These are phyloP conservation scores for Zaprionus taronus DNA, from an alignment of 1,140 invertebrate species.

Conservation along the genomic window DNA sequence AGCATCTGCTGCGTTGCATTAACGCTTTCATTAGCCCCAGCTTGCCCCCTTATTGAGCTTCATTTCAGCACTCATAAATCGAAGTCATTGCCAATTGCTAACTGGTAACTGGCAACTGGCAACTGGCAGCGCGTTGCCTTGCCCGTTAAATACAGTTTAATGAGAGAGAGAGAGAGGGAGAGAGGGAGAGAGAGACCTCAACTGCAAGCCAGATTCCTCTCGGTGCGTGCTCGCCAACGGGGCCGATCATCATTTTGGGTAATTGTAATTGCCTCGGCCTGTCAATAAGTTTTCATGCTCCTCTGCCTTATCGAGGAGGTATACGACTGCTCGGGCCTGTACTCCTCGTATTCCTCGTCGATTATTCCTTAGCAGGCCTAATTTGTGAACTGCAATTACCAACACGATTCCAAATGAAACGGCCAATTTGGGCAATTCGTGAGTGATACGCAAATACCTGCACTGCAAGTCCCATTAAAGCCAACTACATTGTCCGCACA, in stretches of 20 bases:
- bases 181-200: slow-evolving; percentile 11
- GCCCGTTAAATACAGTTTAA: slow-evolving; percentile 75
- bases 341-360: slow-evolving; percentile 26
- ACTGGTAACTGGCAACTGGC: slow-evolving; percentile 11
- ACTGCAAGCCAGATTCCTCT: slow-evolving; percentile 10
- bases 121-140: slow-evolving; percentile 45
- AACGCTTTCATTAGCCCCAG: slow-evolving; percentile 79
- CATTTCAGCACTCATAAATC: slow-evolving; percentile 73
- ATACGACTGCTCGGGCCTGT: neutral
- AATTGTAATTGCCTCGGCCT: slow-evolving; percentile 72
- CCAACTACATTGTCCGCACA: slow-evolving; percentile 12
- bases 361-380: slow-evolving; percentile 33
- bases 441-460: slow-evolving; percentile 60
- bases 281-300: slow-evolving; percentile 76
- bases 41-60: slow-evolving; percentile 59
- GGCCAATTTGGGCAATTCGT: slow-evolving; percentile 56
- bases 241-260: slow-evolving; percentile 64
- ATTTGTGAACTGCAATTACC: slow-evolving; percentile 60
- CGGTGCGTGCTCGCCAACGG: slow-evolving; percentile 65
- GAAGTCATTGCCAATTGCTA: slow-evolving; percentile 50
- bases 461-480: slow-evolving; percentile 16
- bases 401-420: slow-evolving; percentile 67
- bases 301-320: slow-evolving; percentile 11
- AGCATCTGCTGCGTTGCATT: slow-evolving; percentile 46
- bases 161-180: slow-evolving; percentile 48